Evolutionary conservation across 2,113 vertebrate genomes (phyloP).

Genomic region (Myocastor coypus): DNA sequence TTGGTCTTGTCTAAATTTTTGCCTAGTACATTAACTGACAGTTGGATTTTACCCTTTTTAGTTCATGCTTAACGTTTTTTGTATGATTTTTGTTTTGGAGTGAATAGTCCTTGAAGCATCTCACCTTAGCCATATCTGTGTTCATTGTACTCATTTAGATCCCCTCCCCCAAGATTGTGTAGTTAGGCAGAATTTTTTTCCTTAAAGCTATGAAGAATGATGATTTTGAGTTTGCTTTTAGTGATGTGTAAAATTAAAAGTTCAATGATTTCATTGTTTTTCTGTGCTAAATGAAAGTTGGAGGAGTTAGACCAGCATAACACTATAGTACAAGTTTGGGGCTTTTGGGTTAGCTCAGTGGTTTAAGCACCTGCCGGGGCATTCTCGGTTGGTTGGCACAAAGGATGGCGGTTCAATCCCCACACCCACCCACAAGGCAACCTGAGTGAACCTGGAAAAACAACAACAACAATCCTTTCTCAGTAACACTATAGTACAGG

Average conservation of each 20-base stretch:
- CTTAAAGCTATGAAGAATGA: background rate
- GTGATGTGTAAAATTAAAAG: slow-evolving; percentile 30
- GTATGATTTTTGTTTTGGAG: slow-evolving; percentile 34
- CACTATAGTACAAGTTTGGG: background rate
- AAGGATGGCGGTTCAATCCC: too few species aligned
- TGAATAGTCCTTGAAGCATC: slow-evolving; percentile 41
- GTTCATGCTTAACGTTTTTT: slow-evolving; percentile 14
- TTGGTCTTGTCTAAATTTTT: slow-evolving; percentile 55
- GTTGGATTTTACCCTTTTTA: background rate
- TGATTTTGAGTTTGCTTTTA: slow-evolving; percentile 27
- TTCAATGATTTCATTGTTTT: slow-evolving; percentile 47
- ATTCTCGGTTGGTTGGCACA: too few species aligned
- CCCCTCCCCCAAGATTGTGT: background rate
- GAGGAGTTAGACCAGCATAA: slow-evolving; percentile 1
- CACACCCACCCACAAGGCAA: too few species aligned
- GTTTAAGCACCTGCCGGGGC: too few species aligned
- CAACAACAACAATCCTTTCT: too few species aligned
- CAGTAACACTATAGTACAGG: background rate
- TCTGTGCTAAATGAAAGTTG: slow-evolving; percentile 44
- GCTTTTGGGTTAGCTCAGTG: too few species aligned
- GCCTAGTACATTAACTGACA: background rate
- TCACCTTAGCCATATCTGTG: slow-evolving; percentile 7
- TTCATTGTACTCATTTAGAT: slow-evolving; percentile 1
- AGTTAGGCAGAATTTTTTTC: background rate
- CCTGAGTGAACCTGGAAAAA: too few species aligned